Conservation (phyloP, 2,888 invertebrate genomes). For the Hoplodrina blanda region DNA sequence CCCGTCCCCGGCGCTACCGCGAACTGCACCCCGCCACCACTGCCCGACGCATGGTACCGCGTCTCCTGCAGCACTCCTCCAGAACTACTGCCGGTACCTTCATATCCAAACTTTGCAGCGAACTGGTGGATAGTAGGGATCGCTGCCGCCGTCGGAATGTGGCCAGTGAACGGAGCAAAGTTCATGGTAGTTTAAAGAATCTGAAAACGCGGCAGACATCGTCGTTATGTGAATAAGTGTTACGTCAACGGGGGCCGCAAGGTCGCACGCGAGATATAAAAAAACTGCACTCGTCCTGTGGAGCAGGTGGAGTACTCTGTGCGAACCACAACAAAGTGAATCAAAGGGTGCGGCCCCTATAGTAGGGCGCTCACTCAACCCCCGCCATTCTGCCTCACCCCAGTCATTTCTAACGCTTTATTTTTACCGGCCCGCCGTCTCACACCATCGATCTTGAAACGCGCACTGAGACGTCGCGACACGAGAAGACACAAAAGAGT, state of each 20-base stretch:
- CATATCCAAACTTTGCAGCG: constrained; percentile 93
- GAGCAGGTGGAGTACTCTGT: constrained; percentile 69
- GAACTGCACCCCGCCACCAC: constrained; percentile 81
- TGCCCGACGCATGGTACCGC: constrained; percentile 78
- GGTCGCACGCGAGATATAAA: constrained; percentile 58
- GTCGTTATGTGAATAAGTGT: constrained; percentile 46
- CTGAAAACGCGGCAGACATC: constrained; percentile 73
- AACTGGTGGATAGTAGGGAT: constrained; percentile 96
- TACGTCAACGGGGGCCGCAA: constrained; percentile 52
- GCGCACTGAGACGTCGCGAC: constrained; percentile 59
- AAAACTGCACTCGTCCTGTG: constrained; percentile 64
- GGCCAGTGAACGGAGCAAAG: constrained; percentile 96
- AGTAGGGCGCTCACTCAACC: constrained; percentile 86
- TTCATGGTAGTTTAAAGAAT: constrained; percentile 91
- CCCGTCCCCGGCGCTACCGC: constrained; percentile 77
- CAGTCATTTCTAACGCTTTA: constrained; percentile 87
- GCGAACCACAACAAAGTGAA: constrained; percentile 73
- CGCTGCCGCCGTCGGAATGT: constrained; percentile 93
- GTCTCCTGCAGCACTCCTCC: constrained; percentile 84
- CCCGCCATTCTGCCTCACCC: constrained; percentile 90
- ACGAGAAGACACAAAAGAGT: constrained; percentile 44
- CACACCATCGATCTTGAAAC: constrained; percentile 82
- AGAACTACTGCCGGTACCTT: constrained; percentile 76
- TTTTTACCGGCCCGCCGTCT: constrained; percentile 88
- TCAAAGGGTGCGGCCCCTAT: constrained; percentile 84